Base-by-base conservation (phyloP, 2,797 vertebrate genomes). In the Morus bassanus region DNA sequence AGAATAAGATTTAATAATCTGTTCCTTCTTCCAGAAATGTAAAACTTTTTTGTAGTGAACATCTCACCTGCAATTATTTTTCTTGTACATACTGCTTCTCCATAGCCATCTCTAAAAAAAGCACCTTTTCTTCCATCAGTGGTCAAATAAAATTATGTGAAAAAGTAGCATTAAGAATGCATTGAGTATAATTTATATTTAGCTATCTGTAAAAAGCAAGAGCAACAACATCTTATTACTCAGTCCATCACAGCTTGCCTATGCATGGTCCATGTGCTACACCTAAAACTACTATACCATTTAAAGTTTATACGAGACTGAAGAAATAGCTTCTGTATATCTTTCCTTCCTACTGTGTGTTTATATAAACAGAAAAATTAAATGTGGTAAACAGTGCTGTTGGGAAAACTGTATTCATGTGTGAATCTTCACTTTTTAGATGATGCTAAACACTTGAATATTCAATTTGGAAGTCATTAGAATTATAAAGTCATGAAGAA, bases 401-500 rank as follows among this genome's bases (percentile, higher is more conserved):
- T 91, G 37, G 21, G 73, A 80, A 64, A 22, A 15, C 18, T 63
- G 19, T 33, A 56, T 53, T 69, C 22, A 41, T 65, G 18, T 45
- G 3, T 48, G 68, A 69, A 27, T 65, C 51, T 93, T 87, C 73
- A 76, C 56, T 64, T 92, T 74, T 75, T 57, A 88, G 85, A 88
- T 39, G 6, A 88, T 70, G 39, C 41, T 95, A 83, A 96, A 92
- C 90, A 91, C 50, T 84, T 87, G 45, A 65, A 79, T 57, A 70
- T 57, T 85, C 48, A 70, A 37, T n/a, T 12, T 91, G 57, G 39
- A 87, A 61, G 67, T 57, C 4, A 73, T 86, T 72, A 74, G 70
- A 57, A 37, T 27, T 86, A 31, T 91, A 92, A 95, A 92, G 21
- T 45, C 67, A 96, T n/a, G n/a, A 73, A 85, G 70, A 93, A 91